Conservation (phyloP, 2,797 vertebrate genomes). For the Falco cherrug region DNA sequence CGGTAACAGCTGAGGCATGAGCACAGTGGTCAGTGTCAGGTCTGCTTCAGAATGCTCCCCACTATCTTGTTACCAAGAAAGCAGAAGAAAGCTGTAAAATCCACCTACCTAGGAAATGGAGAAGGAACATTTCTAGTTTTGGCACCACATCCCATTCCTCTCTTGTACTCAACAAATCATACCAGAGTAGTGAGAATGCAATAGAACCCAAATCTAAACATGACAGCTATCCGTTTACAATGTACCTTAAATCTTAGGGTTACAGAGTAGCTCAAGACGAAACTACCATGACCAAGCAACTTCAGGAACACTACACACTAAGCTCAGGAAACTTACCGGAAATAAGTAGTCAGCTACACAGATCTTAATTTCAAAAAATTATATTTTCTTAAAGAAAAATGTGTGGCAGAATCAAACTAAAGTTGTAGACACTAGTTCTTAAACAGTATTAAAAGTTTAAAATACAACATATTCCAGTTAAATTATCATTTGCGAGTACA, state of each 20-base stretch:
- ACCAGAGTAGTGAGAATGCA: not conserved
- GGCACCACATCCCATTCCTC: not conserved
- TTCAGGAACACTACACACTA: not conserved
- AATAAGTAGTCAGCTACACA: not conserved
- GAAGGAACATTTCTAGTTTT: not conserved
- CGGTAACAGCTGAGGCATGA: not conserved
- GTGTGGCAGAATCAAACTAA: not conserved
- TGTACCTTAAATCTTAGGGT: not conserved
- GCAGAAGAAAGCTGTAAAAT: not conserved
- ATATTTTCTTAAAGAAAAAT: not conserved
- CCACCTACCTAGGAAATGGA: not conserved
- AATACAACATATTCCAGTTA: not conserved
- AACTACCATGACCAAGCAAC: not conserved
- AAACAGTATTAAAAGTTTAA: not conserved
- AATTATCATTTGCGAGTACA: not conserved
- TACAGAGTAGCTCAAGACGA: not conserved
- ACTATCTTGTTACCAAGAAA: not conserved
- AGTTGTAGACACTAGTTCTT: not conserved
- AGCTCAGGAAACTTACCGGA: not conserved
- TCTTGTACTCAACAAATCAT: not conserved
- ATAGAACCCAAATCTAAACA: not conserved
- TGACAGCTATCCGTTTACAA: not conserved
- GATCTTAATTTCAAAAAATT: not conserved
- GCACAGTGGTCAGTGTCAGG: not conserved
- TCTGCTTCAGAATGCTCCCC: not conserved